Evolutionary conservation across 1,140 invertebrate species (phyloP).

Genomic region (Monochamus saltuarius): DNA sequence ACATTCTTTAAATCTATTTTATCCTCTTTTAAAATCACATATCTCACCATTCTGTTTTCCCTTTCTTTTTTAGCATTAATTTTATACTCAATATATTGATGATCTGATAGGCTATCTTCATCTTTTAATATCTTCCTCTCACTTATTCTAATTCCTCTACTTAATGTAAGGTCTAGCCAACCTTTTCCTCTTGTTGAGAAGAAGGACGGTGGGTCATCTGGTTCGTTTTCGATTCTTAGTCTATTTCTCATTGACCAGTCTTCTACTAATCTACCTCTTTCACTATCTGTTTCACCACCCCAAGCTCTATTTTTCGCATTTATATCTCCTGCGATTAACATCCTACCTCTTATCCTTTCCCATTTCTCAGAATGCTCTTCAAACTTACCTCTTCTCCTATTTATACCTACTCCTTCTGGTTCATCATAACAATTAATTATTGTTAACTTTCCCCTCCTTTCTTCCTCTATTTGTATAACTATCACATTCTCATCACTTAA

Average conservation of each 20-base stretch:
- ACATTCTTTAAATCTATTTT: no score
- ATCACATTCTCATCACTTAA: background rate
- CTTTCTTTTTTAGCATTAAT: slow-evolving; percentile 5
- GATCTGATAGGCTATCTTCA: slow-evolving; percentile 8
- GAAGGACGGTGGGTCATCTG: background rate
- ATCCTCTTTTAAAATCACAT: no score
- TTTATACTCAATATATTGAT: background rate
- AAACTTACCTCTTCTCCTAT: background rate
- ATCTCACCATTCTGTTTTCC: background rate
- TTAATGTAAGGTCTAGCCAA: background rate
- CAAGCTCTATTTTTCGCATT: slow-evolving; percentile 3
- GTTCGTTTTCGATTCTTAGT: background rate
- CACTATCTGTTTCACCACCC: background rate
- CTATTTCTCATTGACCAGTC: slow-evolving; percentile 3
- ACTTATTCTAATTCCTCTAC: background rate
- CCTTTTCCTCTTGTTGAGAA: no score
- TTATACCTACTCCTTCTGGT: background rate
- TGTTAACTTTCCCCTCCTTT: background rate
- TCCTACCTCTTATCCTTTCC: background rate
- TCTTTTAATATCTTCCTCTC: background rate
- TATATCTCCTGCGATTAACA: slow-evolving; percentile 3
- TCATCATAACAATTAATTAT: slow-evolving; percentile 2
- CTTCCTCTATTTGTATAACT: background rate
- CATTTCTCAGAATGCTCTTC: background rate
- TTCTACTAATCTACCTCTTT: background rate